These are phyloP conservation scores for Crypturellus tataupa DNA, from an alignment of 2,797 vertebrate species.

Conservation along the genomic window DNA sequence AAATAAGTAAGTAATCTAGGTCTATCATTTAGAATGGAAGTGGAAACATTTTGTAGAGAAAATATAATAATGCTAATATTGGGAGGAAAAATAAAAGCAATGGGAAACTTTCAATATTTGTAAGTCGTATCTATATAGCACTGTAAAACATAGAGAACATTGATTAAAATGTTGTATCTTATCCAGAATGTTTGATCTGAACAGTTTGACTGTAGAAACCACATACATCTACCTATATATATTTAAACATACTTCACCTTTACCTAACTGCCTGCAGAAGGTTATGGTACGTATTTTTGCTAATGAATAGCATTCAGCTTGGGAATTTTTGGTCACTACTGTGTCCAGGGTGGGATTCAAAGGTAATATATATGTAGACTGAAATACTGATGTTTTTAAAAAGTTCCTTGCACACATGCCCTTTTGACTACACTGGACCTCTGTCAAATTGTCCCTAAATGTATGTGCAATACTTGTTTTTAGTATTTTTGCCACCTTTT, in stretches of 20 bases:
- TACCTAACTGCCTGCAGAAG: slow-evolving; percentile 24
- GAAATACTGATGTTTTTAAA: neutral
- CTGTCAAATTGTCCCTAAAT: neutral
- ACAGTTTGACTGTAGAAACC: slow-evolving; percentile 9
- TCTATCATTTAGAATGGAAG: slow-evolving; percentile 61
- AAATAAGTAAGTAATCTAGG: slow-evolving; percentile 76
- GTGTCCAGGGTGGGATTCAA: neutral
- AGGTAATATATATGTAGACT: neutral
- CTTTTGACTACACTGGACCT: neutral
- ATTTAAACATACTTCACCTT: slow-evolving; percentile 11
- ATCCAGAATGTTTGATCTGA: slow-evolving; percentile 30
- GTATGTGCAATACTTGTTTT: neutral
- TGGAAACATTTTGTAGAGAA: neutral
- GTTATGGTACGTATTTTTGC: slow-evolving; percentile 32
- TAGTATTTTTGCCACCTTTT: slow-evolving; percentile 14
- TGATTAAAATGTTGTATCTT: slow-evolving; percentile 38
- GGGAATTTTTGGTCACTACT: neutral
- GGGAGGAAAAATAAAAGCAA: slow-evolving; percentile 22
- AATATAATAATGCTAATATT: neutral
- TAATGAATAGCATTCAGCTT: neutral
- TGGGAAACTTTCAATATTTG: slow-evolving; percentile 35
- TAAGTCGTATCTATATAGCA: neutral
- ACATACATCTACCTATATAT: neutral
- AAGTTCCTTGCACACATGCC: neutral
- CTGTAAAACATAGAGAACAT: neutral